Base-by-base conservation (phyloP, 2,797 vertebrate species). In the Clamator glandarius region DNA sequence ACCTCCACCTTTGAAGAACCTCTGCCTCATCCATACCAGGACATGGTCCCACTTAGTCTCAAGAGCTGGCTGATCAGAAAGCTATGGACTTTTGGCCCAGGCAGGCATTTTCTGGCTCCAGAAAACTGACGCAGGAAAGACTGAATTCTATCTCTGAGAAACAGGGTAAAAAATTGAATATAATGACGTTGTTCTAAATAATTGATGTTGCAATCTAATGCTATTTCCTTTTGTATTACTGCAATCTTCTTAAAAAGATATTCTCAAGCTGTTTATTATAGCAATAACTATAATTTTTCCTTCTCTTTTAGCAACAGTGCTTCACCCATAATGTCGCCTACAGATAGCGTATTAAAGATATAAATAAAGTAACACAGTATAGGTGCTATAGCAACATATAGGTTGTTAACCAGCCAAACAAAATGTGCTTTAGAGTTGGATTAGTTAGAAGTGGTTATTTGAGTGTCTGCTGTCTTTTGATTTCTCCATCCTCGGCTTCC, bases 251-350 rank as follows among this genome's bases (percentile, higher is more conserved):
- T 95, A 87, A 96, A 92, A 95, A 94, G 86, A 95, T 96, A 96
- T 96, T 96, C 87, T 95, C 93, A 96, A 97, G 96, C 96, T 96
- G 94, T 97, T 97, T 97, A 96, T 96, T 90, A 92, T 67, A 92
- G 91, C 93, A 95, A 97, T 95, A 97, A 96, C 97, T 96, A 82
- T 96, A 95, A 95, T 96, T 96, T 97, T 97, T 96, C 94, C 92
- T 97, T 98, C 96, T 92, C 92, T 96, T 97, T 97, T 95, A 97
- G 97, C 46, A 93, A 88, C 62, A 94, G 77, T 82, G 91, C 88
- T 96, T 96, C 89, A 93, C 88, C 74, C 88, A 72, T 85, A 92
- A 96, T 80, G 83, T 96, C 4, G 20, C 93, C 92, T 93, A 92
- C 91, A 41, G 84, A 95, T 92, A 96, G 87, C 6, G 93, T 97